phyloP scores from a whole-genome alignment of 1,140 invertebrate species.

The Potamilus streckersoni region DNA sequence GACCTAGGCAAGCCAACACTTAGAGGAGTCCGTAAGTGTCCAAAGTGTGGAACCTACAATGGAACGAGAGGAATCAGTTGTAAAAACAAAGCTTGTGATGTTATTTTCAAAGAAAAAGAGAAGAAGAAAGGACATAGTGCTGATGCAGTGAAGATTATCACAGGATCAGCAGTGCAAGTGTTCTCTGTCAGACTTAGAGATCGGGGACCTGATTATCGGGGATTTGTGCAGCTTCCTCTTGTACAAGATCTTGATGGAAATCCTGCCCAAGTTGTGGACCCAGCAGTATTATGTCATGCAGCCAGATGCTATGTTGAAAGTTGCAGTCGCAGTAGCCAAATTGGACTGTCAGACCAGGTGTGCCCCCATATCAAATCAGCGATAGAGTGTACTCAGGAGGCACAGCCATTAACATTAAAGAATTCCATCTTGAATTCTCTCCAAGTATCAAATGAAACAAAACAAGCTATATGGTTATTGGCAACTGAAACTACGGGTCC shows the following conservation, averaged over 20 bases:
- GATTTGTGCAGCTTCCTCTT: constrained; percentile 80
- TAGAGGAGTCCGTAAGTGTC: constrained; percentile 81
- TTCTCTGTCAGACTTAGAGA: constrained; percentile 79
- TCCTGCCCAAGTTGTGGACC: constrained; percentile 69
- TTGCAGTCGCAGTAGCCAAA: constrained; percentile 66
- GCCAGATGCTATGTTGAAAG: constrained; percentile 78
- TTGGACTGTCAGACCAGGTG: constrained; percentile 43
- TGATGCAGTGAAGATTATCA: constrained; percentile 79
- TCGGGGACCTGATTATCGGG: constrained; percentile 78
- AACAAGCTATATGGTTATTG: constrained; percentile 77
- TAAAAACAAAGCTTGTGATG: constrained; percentile 82
- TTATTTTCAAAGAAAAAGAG: constrained; percentile 78
- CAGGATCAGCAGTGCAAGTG: constrained; percentile 74
- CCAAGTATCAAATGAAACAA: constrained; percentile 75
- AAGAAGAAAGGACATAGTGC: constrained; percentile 74
- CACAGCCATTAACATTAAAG: constrained; percentile 75
- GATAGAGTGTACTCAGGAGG: constrained; percentile 75
- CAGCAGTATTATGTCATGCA: constrained; percentile 67
- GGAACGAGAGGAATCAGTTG: constrained; percentile 80
- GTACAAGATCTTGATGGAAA: constrained; percentile 67
- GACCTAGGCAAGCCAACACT: constrained; percentile 79
- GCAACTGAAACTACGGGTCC: constrained; percentile 76
- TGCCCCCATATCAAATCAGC: constrained; percentile 81
- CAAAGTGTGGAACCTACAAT: constrained; percentile 83
- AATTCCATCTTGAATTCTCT: constrained; percentile 76